phyloP scores from a whole-genome alignment of 1,140 invertebrate species.

The Pogonognathellus flavescens region DNA sequence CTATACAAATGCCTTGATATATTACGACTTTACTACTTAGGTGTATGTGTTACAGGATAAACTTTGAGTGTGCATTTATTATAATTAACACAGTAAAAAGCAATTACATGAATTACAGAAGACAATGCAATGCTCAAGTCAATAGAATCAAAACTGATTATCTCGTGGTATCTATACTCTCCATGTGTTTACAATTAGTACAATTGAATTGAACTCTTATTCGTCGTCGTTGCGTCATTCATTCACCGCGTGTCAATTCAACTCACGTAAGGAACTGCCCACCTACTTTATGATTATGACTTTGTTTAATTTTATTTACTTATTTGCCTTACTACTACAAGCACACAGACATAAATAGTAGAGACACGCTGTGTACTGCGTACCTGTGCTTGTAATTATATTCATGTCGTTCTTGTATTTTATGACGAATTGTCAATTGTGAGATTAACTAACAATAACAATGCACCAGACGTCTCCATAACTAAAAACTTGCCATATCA shows the following conservation, averaged over 20 bases:
- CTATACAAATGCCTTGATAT: too few relatives aligned
- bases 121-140: constrained; percentile 5
- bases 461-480: background rate
- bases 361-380: background rate
- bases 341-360: background rate
- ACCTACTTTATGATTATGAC: constrained; percentile 22
- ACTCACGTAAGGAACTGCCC: constrained; percentile 34
- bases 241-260: constrained; percentile 1
- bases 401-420: constrained; percentile 19
- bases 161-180: background rate
- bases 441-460: background rate
- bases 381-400: background rate
- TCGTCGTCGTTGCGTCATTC: constrained; percentile 12
- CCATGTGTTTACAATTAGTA: background rate
- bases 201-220: constrained; percentile 14
- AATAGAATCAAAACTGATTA: constrained; percentile 3
- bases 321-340: background rate
- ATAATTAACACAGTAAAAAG: too few relatives aligned
- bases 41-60: too few relatives aligned
- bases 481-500: background rate
- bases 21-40: too few relatives aligned
- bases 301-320: constrained; percentile 22
- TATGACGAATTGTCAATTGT: constrained; percentile 28
- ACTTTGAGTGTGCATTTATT: too few relatives aligned
- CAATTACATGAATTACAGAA: too few relatives aligned